Evolutionary conservation across 2,888 invertebrate species (phyloP).

Genomic region (Eilema griseolum): DNA sequence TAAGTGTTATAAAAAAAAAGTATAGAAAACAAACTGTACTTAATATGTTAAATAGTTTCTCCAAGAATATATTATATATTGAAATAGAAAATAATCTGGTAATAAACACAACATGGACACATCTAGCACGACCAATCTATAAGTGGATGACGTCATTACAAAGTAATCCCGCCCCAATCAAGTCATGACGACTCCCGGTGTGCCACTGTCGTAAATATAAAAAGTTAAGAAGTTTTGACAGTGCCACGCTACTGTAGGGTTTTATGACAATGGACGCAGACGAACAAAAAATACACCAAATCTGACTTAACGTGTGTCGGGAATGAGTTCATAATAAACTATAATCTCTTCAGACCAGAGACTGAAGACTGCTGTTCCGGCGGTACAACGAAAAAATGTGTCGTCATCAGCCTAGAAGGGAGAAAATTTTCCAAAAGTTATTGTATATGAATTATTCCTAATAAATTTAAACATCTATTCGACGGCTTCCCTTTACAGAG

Average conservation of each 20-base stretch:
- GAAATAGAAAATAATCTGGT: background rate
- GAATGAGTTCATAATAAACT: slow-evolving; percentile 25
- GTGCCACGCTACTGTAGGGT: slow-evolving; percentile 64
- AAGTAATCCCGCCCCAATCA: background rate
- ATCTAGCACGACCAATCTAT: background rate
- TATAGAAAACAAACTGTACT: too few relatives aligned
- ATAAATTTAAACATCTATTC: too few relatives aligned
- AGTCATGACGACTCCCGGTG: slow-evolving; percentile 26
- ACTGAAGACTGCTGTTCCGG: background rate
- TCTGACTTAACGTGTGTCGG: slow-evolving; percentile 31
- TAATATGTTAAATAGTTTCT: too few relatives aligned
- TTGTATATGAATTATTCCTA: too few relatives aligned
- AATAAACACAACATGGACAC: background rate
- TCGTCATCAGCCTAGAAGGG: too few relatives aligned
- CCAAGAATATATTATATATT: background rate
- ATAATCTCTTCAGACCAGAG: background rate
- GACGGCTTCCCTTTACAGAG: too few relatives aligned
- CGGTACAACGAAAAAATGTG: background rate
- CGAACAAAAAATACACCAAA: slow-evolving; percentile 48
- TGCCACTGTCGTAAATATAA: slow-evolving; percentile 31
- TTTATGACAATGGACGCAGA: slow-evolving; percentile 59
- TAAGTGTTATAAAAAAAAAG: too few relatives aligned
- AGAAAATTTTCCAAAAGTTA: too few relatives aligned
- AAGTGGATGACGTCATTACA: slow-evolving; percentile 2
- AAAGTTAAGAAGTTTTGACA: slow-evolving; percentile 56